Evolutionary conservation across 2,113 vertebrate genomes (phyloP).

Genomic region (Rattus rattus): DNA sequence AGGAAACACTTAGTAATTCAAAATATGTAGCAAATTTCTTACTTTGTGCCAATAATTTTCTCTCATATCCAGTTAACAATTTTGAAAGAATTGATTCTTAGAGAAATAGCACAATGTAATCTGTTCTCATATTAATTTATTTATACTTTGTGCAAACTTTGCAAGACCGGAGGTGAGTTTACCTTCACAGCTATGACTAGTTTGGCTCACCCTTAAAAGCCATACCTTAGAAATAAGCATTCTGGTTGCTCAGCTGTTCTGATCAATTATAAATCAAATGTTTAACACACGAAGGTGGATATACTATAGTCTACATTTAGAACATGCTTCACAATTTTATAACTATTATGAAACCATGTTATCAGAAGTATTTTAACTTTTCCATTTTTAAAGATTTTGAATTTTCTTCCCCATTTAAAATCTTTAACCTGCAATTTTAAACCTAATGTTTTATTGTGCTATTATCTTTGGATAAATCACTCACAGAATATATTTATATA

Average conservation of each 20-base stretch:
- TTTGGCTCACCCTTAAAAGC: conserved; percentile 52
- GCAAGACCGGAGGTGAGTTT: conserved; percentile 38
- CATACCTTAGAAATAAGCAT: neutral
- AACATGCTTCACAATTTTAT: conserved; percentile 51
- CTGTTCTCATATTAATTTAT: conserved; percentile 52
- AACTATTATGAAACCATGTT: conserved; percentile 34
- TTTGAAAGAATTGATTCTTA: conserved; percentile 41
- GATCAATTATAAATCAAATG: conserved; percentile 42
- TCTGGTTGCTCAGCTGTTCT: conserved; percentile 12
- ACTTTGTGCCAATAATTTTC: conserved; percentile 44
- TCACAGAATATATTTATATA: conserved; percentile 23
- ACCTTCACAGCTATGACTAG: conserved; percentile 48
- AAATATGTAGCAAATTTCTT: conserved; percentile 22
- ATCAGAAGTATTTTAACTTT: conserved; percentile 27
- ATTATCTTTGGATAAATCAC: conserved; percentile 47
- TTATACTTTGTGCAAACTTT: conserved; percentile 38
- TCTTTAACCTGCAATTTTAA: conserved; percentile 31
- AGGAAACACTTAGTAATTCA: conserved; percentile 50
- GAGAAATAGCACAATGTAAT: neutral
- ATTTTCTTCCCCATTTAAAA: conserved; percentile 40
- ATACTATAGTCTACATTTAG: conserved; percentile 3
- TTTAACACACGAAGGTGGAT: neutral
- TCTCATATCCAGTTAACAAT: conserved; percentile 31
- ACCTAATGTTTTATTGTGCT: conserved; percentile 44
- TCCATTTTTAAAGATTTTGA: conserved; percentile 49